Evolutionary conservation across 2,797 vertebrate genomes (phyloP), one percentile per base, ranked within the genome.

Genomic region (Neosilurus hyrtlii): DNA sequence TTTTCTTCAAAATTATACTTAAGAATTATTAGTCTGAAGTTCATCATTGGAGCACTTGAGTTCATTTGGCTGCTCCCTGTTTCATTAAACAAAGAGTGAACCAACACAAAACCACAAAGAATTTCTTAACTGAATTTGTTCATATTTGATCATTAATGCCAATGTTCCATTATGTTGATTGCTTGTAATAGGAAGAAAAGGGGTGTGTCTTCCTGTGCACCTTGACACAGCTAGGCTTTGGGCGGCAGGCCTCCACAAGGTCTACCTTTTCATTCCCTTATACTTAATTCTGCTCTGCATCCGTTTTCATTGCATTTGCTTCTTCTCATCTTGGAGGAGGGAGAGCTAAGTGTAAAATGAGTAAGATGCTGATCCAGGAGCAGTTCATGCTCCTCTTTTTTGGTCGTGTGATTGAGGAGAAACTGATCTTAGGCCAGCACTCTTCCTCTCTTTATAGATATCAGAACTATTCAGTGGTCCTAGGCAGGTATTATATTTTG

Each of bases 221-320:
- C 97, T 94, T 98, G 97, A 98, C 97, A 99, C 97, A 97, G 98
- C 97, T 99, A 99, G 97, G 96, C 97, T 98, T 98, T 99, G 98
- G 84, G 96, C 97, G 97, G 97, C 97, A 99, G 97, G 97, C 97
- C 97, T 98, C 97, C 97, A 98, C 96, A 99, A 99, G 97, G 98
- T 99, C 97, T 99, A 98, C 98, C 97, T 98, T 99, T 97, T 99
- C 96, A 98, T 99, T 98, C 96, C 96, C 97, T 98, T 98, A 98
- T 96, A 98, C 96, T 98, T 95, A 97, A 98, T 99, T 98, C 96
- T 99, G 97, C 98, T 98, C 86, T 88, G 87, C 96, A 98, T 98
- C 96, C 94, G 96, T 97, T 97, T 98, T 96, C 96, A 96, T 96
- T 97, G 96, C 97, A 97, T 96, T 92, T 97, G 96, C 97, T 85